A percentile compares a stretch with the other conserved stretches of the same genome.
Evolutionary conservation across 2,113 vertebrate genomes (phyloP).

Genomic region (Muntiacus reevesi): DNA sequence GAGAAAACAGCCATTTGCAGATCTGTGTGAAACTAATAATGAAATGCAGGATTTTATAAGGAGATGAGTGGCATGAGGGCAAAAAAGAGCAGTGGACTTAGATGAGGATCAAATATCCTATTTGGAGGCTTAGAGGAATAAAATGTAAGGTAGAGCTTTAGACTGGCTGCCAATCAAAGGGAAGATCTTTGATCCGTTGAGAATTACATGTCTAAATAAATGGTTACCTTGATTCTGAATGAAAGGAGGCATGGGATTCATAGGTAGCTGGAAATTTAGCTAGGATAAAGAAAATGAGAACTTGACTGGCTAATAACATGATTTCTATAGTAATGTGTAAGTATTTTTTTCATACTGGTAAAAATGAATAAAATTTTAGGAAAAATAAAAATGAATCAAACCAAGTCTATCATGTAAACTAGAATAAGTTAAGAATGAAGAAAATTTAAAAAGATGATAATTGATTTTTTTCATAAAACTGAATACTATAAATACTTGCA

Average conservation of each 20-base stretch:
- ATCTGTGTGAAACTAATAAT: slow-evolving; percentile 35
- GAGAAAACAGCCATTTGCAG: slow-evolving; percentile 48
- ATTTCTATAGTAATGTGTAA: not conserved
- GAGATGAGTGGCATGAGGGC: slow-evolving; percentile 39
- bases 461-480: not conserved
- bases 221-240: slow-evolving; percentile 49
- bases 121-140: slow-evolving; percentile 59
- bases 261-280: slow-evolving; percentile 44
- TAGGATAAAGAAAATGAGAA: slow-evolving; percentile 44
- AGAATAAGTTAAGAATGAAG: not conserved
- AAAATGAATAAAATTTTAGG: slow-evolving; percentile 8
- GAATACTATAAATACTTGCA: not conserved
- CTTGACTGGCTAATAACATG: not conserved
- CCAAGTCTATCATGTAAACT: not conserved
- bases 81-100: slow-evolving; percentile 53
- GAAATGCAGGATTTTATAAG: slow-evolving; percentile 50
- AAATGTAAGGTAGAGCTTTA: slow-evolving; percentile 35
- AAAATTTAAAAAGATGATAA: not conserved
- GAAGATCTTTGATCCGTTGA: slow-evolving; percentile 54
- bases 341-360: not conserved
- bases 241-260: slow-evolving; percentile 35
- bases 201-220: slow-evolving; percentile 67
- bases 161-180: slow-evolving; percentile 53
- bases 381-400: slow-evolving; percentile 31
- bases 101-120: slow-evolving; percentile 45